A percentile compares a stretch with the other conserved stretches of the same genome.
These are phyloP conservation scores for Drosophila pachea DNA, from an alignment of 1,140 invertebrate genomes.

Conservation along the genomic window DNA sequence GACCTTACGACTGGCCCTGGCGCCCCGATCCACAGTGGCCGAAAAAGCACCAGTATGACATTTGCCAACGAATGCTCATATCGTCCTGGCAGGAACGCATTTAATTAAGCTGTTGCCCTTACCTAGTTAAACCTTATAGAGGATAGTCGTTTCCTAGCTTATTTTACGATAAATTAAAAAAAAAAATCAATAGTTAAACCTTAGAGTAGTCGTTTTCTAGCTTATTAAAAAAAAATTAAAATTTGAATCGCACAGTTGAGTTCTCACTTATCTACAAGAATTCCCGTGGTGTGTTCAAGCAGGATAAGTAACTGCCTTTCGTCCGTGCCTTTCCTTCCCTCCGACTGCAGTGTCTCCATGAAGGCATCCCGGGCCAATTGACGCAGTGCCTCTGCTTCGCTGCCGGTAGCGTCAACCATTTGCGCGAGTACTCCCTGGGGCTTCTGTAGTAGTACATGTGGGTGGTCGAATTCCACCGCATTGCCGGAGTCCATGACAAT, in stretches of 20 bases:
- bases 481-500: slow-evolving; percentile 83
- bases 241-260: too few species aligned
- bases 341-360: slow-evolving; percentile 31
- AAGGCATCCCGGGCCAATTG: slow-evolving; percentile 62
- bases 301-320: slow-evolving; percentile 19
- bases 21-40: background rate
- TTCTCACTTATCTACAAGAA: slow-evolving; percentile 14
- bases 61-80: background rate
- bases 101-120: background rate
- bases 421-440: slow-evolving; percentile 37
- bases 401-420: slow-evolving; percentile 36
- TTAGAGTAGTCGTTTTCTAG: background rate
- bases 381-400: slow-evolving; percentile 64
- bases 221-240: background rate
- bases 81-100: background rate
- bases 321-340: background rate
- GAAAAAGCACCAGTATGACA: background rate
- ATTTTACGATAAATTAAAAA: background rate
- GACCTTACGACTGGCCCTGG: slow-evolving; percentile 78
- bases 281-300: slow-evolving; percentile 26
- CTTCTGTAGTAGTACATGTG: slow-evolving; percentile 82
- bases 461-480: slow-evolving; percentile 84
- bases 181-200: background rate
- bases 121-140: slow-evolving; percentile 3
- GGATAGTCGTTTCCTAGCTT: background rate